Percentiles rank a stretch among this genome's conserved stretches.
Evolutionary conservation across 2,888 invertebrate genomes (phyloP).

Genomic region (Alviniconcha strummeri): DNA sequence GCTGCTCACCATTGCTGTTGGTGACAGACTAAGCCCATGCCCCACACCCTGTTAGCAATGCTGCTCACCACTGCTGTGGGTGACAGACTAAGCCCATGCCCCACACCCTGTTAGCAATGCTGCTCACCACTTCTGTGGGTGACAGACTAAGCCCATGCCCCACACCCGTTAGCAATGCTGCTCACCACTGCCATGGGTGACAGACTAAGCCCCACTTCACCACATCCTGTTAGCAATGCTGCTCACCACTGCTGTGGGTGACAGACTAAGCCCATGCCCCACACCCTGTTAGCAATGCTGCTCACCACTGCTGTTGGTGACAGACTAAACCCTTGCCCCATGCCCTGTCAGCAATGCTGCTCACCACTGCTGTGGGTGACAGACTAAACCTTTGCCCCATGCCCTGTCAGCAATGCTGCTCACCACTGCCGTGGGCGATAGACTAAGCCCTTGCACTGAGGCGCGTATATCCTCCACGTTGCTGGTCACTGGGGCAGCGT

Average conservation of each 20-base stretch:
- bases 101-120: neutral
- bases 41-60: neutral
- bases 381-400: slow-evolving; percentile 84
- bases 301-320: slow-evolving; percentile 71
- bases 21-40: slow-evolving; percentile 79
- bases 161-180: neutral
- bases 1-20: slow-evolving; percentile 65
- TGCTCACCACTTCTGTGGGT: slow-evolving; percentile 67
- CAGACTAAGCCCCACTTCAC: too few relatives aligned
- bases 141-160: slow-evolving; percentile 86
- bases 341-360: neutral
- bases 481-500: slow-evolving; percentile 89
- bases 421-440: slow-evolving; percentile 72
- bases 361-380: slow-evolving; percentile 71
- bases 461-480: slow-evolving; percentile 95
- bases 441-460: slow-evolving; percentile 91
- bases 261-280: slow-evolving; percentile 78
- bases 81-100: slow-evolving; percentile 86
- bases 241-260: slow-evolving; percentile 69
- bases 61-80: slow-evolving; percentile 67
- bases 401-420: slow-evolving; percentile 1
- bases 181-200: too few relatives aligned
- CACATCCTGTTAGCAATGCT: neutral
- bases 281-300: neutral
- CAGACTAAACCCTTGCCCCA: slow-evolving; percentile 85